Conservation (phyloP, 2,113 vertebrate genomes). For the Eleginops maclovinus region DNA sequence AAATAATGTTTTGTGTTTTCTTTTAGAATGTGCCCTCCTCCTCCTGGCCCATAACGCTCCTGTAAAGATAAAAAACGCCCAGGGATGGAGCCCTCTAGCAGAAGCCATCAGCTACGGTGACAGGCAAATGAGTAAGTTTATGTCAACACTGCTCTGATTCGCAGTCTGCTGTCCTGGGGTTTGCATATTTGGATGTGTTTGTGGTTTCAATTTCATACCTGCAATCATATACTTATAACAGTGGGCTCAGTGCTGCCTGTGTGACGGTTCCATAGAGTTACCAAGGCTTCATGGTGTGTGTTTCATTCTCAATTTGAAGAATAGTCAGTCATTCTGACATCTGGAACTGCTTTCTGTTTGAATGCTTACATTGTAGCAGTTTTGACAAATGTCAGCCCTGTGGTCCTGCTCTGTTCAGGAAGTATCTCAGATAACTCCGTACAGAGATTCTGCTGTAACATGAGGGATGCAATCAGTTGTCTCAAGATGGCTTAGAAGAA, state of each 20-base stretch:
- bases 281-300: background rate
- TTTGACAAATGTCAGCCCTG: slow-evolving; percentile 20
- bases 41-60: slow-evolving; percentile 98
- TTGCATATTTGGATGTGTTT: slow-evolving; percentile 7
- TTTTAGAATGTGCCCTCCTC: slow-evolving; percentile 96
- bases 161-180: background rate
- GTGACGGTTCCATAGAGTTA: background rate
- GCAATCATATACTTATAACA: slow-evolving; percentile 4
- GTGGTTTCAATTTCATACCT: slow-evolving; percentile 3
- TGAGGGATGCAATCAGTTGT: background rate
- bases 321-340: slow-evolving; percentile 7
- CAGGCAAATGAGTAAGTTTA: slow-evolving; percentile 96
- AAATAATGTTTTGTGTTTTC: background rate
- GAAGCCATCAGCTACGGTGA: slow-evolving; percentile 99
- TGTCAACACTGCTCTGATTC: background rate
- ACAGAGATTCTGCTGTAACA: background rate
- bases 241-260: background rate
- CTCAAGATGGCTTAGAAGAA: background rate
- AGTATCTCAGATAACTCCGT: background rate
- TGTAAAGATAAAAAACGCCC: slow-evolving; percentile 99
- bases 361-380: slow-evolving; percentile 18
- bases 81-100: slow-evolving; percentile 99
- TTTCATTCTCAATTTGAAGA: slow-evolving; percentile 12
- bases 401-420: slow-evolving; percentile 2
- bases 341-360: slow-evolving; percentile 5